Conservation (phyloP, 1,140 invertebrate genomes). For the Schlechtendalia chinensis region DNA sequence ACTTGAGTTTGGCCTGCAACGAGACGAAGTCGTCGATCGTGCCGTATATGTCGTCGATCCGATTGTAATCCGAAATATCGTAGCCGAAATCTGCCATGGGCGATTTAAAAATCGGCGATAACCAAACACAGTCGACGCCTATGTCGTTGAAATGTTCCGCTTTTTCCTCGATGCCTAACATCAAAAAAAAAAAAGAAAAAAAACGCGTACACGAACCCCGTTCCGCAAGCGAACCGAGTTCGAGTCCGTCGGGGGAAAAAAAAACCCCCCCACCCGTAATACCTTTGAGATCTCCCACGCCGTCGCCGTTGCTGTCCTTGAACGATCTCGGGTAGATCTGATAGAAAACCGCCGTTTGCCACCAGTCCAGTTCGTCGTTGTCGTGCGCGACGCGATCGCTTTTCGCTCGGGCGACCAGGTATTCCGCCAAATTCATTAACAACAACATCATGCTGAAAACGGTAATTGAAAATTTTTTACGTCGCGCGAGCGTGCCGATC, state of each 20-base stretch:
- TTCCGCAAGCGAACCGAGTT: too few species aligned
- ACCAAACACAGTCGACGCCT: conserved; percentile 58
- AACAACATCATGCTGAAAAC: neutral
- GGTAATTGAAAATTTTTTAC: too few species aligned
- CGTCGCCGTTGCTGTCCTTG: conserved; percentile 56
- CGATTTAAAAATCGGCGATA: conserved; percentile 47
- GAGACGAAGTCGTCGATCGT: conserved; percentile 43
- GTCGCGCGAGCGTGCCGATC: too few species aligned
- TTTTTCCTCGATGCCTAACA: conserved; percentile 58
- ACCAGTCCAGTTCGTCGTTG: conserved; percentile 26
- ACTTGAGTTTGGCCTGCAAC: conserved; percentile 40
- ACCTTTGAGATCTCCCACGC: conserved; percentile 59
- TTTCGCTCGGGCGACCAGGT: neutral
- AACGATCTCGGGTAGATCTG: conserved; percentile 58
- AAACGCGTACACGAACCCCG: too few species aligned
- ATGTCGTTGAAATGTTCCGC: conserved; percentile 66
- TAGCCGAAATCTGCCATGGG: conserved; percentile 72
- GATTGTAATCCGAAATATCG: conserved; percentile 72
- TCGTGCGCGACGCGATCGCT: neutral
- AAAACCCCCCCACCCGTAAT: neutral
- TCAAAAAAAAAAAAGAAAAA: too few species aligned
- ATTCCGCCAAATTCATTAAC: neutral
- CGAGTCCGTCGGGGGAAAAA: too few species aligned
- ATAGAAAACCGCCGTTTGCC: conserved; percentile 58
- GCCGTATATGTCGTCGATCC: conserved; percentile 52